Evolutionary conservation across 1,140 invertebrate genomes (phyloP).

Genomic region (Atta texana): DNA sequence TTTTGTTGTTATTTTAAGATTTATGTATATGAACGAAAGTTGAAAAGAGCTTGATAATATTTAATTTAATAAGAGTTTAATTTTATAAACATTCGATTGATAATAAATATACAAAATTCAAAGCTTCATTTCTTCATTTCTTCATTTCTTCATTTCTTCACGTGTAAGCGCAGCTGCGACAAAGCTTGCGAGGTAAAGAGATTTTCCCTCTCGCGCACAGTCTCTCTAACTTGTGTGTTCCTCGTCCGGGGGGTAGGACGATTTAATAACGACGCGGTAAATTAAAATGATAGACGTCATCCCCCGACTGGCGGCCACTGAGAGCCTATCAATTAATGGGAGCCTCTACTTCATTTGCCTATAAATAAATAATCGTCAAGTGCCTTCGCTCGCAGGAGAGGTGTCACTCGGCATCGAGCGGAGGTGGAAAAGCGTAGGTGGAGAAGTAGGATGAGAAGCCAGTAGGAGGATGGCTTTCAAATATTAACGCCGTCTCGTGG

Average conservation of each 20-base stretch:
- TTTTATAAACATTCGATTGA: not conserved
- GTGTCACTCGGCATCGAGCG: conserved; percentile 71
- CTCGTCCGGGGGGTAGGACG: conserved; percentile 66
- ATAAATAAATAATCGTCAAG: conserved; percentile 84
- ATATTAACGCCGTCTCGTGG: conserved; percentile 78
- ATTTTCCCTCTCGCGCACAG: conserved; percentile 64
- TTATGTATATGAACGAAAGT: not conserved
- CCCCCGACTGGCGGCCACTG: conserved; percentile 82
- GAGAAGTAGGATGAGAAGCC: conserved; percentile 65
- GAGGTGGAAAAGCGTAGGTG: conserved; percentile 59
- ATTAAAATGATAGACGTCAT: conserved; percentile 86
- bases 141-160: conserved; percentile 1
- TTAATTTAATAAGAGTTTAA: not conserved
- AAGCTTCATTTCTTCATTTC: not conserved
- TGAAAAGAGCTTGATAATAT: not conserved
- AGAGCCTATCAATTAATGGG: conserved; percentile 85
- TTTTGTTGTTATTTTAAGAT: not conserved
- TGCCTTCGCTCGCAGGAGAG: conserved; percentile 74
- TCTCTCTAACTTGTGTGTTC: conserved; percentile 60
- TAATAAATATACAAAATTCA: conserved; percentile 9
- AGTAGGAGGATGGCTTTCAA: conserved; percentile 76
- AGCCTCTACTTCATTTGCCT: conserved; percentile 83
- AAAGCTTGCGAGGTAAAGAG: conserved; percentile 39
- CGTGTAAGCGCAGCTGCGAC: not conserved
- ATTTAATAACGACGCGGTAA: conserved; percentile 83